A percentile compares a stretch with the other conserved stretches of the same genome.
Conservation (phyloP, 2,113 vertebrate genomes). For the Poeciliopsis prolifica region DNA sequence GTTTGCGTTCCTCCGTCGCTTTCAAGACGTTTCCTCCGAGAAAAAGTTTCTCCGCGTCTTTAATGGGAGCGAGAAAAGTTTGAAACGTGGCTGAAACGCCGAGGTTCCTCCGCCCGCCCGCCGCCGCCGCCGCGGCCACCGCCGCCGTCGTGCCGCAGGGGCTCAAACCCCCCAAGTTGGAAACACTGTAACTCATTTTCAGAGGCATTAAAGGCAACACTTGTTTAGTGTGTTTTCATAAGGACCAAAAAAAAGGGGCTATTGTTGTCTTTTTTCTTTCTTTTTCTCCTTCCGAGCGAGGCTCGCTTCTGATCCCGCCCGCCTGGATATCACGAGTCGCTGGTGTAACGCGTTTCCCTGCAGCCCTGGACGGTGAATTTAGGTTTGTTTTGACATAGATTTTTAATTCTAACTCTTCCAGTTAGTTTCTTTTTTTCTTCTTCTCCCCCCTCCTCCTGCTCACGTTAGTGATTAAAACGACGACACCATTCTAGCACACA, state of each 20-base stretch:
- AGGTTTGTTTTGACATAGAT: not conserved
- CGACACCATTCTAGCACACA: not conserved
- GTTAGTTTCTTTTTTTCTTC: too few relatives aligned
- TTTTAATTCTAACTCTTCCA: too few relatives aligned
- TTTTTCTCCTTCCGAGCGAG: conserved; percentile 9
- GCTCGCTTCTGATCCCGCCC: conserved; percentile 53
- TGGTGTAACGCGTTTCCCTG: conserved; percentile 37
- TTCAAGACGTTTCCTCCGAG: conserved; percentile 36
- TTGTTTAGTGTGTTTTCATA: not conserved
- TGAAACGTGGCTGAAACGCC: conserved; percentile 77
- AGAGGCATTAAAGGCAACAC: not conserved
- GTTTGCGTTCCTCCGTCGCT: not conserved
- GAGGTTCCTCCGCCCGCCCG: conserved; percentile 38
- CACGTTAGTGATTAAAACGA: not conserved
- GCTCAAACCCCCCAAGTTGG: not conserved
- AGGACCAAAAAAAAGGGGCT: not conserved
- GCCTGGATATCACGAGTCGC: conserved; percentile 67
- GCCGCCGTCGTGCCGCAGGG: conserved; percentile 36
- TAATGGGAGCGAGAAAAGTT: conserved; percentile 76
- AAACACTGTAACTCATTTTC: not conserved
- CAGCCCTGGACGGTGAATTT: conserved; percentile 49
- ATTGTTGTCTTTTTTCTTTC: conserved; percentile 25
- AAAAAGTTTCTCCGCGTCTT: conserved; percentile 70
- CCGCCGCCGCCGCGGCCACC: conserved; percentile 12
- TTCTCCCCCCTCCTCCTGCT: too few relatives aligned